Percentiles rank a stretch among this genome's conserved stretches.
Conservation (phyloP, 2,888 invertebrate species). For the Endotricha flammealis region DNA sequence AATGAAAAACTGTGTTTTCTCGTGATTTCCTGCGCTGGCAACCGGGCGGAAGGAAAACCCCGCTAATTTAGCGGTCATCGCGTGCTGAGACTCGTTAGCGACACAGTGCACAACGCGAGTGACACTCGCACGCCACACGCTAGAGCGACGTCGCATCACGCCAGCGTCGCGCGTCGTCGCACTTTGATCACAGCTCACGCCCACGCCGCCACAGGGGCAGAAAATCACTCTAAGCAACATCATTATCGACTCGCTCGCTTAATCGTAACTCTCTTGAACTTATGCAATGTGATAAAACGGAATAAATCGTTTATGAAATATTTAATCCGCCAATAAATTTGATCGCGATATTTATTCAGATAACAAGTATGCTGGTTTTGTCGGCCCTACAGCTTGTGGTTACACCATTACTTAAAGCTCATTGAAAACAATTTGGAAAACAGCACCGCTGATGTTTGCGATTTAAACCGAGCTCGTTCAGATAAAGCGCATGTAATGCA, state of each 20-base stretch:
- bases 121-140: slow-evolving; percentile 22
- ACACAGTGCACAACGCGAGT: slow-evolving; percentile 26
- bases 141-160: slow-evolving; percentile 20
- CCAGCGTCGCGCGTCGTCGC: slow-evolving; percentile 29
- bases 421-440: slow-evolving; percentile 76
- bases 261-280: slow-evolving; percentile 51
- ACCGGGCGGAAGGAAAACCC: slow-evolving; percentile 72
- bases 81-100: slow-evolving; percentile 64
- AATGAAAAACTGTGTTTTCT: slow-evolving; percentile 72
- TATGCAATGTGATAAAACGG: slow-evolving; percentile 62
- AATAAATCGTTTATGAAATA: slow-evolving; percentile 63
- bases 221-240: slow-evolving; percentile 44
- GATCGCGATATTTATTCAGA: slow-evolving; percentile 43
- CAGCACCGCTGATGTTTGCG: slow-evolving; percentile 70
- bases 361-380: slow-evolving; percentile 37
- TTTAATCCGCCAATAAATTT: slow-evolving; percentile 60
- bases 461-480: slow-evolving; percentile 63
- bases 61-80: slow-evolving; percentile 60
- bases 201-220: slow-evolving; percentile 27
- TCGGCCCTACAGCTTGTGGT: slow-evolving; percentile 42
- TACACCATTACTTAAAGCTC: slow-evolving; percentile 66
- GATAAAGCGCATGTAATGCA: slow-evolving; percentile 76
- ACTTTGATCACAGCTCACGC: slow-evolving; percentile 35
- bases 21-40: slow-evolving; percentile 64
- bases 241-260: slow-evolving; percentile 56